Conservation (phyloP, 2,888 invertebrate genomes). For the Drosophila quasianomalipes region DNA sequence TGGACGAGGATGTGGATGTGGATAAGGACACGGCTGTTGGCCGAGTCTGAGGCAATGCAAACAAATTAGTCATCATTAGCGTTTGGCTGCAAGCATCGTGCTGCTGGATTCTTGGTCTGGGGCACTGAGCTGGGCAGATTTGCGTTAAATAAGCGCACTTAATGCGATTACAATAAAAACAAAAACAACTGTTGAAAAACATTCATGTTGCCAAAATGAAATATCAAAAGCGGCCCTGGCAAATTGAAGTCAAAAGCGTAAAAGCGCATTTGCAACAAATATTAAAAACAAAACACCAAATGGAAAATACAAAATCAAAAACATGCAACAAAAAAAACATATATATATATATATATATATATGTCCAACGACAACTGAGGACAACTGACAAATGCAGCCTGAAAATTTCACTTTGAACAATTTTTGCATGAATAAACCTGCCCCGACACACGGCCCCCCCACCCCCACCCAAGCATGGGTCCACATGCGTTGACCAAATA, state of each 20-base stretch:
- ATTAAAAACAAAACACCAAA: conserved; percentile 49
- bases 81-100: conserved; percentile 66
- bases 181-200: conserved; percentile 24
- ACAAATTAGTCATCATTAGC: conserved; percentile 85
- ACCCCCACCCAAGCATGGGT: conserved; percentile 29
- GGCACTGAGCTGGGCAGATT: conserved; percentile 69
- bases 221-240: conserved; percentile 73
- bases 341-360: background rate
- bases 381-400: conserved; percentile 75
- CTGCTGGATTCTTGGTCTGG: conserved; percentile 21
- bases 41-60: conserved; percentile 67
- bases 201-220: conserved; percentile 56
- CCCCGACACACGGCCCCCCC: conserved; percentile 33
- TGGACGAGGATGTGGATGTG: conserved; percentile 11
- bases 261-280: conserved; percentile 84
- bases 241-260: conserved; percentile 82
- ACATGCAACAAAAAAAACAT: conserved; percentile 5
- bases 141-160: conserved; percentile 84
- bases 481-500: conserved; percentile 48
- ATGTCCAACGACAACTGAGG: conserved; percentile 33
- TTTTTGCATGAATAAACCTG: conserved; percentile 82
- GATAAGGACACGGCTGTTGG: conserved; percentile 36
- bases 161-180: conserved; percentile 81
- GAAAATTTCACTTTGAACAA: conserved; percentile 80
- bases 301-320: conserved; percentile 37